Conservation (phyloP, 2,113 vertebrate species). For the Acrocephalus kingi region DNA sequence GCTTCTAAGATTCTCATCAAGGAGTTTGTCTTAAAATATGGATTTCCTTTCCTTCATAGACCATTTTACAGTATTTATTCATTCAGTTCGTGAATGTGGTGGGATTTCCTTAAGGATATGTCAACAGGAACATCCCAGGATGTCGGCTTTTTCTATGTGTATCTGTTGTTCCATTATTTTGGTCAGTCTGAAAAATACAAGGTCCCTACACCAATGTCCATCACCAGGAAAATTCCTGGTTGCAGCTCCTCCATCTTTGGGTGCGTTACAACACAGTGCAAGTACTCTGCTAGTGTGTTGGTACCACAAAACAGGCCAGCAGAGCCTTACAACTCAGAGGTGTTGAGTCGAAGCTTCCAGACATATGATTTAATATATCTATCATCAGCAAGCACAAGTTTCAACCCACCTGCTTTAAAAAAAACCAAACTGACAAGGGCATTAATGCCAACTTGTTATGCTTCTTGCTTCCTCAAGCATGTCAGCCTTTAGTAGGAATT, state of each 20-base stretch:
- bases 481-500: background rate
- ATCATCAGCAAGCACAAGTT: background rate
- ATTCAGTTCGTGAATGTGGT: background rate
- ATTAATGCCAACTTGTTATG: background rate
- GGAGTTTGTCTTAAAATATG: background rate
- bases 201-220: rapidly evolving
- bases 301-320: background rate
- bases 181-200: background rate
- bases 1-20: background rate
- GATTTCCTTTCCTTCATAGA: background rate
- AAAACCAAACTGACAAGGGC: background rate
- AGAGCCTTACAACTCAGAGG: background rate
- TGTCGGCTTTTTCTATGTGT: background rate
- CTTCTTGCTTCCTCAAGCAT: background rate
- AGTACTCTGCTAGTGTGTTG: background rate
- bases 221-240: background rate
- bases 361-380: background rate
- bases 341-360: background rate
- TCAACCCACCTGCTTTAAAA: background rate
- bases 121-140: background rate
- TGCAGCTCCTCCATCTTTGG: background rate
- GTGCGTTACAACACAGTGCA: rapidly evolving
- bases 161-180: background rate
- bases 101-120: background rate
- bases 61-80: background rate